Conservation (phyloP, 2,113 vertebrate species). For the Eretmochelys imbricata region DNA sequence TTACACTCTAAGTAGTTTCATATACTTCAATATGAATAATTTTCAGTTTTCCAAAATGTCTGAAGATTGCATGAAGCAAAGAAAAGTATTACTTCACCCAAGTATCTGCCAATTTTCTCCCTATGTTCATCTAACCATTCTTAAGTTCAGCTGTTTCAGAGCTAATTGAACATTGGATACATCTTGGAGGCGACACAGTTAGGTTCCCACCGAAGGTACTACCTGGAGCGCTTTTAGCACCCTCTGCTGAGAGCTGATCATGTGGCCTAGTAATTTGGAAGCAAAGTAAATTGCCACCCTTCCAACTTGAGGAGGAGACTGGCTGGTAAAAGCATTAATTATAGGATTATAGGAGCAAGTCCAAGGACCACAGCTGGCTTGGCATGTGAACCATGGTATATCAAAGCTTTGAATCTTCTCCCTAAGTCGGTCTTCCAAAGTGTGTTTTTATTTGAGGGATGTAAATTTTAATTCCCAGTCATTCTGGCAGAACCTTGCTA, state of each 20-base stretch:
- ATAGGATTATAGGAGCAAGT: not conserved
- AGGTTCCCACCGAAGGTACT: not conserved
- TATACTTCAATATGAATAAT: not conserved
- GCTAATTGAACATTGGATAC: not conserved
- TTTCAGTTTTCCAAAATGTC: not conserved
- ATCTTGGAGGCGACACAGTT: not conserved
- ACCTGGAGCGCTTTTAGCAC: not conserved
- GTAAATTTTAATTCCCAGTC: not conserved
- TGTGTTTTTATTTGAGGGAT: not conserved
- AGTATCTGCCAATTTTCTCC: not conserved
- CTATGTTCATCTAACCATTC: not conserved
- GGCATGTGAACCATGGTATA: not conserved
- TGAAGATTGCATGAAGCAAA: not conserved
- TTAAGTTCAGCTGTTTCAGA: not conserved
- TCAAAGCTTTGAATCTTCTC: not conserved
- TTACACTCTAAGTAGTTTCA: not conserved
- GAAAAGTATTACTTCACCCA: not conserved
- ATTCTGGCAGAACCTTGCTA: not conserved
- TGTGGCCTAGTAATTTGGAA: not conserved
- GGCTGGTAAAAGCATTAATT: accelerated
- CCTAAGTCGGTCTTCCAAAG: not conserved
- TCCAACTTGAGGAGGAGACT: not conserved
- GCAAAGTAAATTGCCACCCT: not conserved
- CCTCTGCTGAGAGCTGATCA: not conserved
- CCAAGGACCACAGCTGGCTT: not conserved